Conservation (phyloP, 2,888 invertebrate genomes). For the Sarcophaga rosellei region DNA sequence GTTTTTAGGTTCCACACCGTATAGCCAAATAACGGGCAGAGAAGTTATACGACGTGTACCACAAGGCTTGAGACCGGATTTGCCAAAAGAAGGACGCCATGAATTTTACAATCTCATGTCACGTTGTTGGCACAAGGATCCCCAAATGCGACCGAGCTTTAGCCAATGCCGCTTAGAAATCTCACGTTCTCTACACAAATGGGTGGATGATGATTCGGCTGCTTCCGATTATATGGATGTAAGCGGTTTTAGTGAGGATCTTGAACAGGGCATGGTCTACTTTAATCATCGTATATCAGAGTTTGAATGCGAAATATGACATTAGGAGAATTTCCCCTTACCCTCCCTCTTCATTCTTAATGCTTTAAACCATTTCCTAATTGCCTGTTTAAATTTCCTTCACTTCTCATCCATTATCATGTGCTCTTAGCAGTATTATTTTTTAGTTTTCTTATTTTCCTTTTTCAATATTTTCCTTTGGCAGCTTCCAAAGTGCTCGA, state of each 20-base stretch:
- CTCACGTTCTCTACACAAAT: conserved; percentile 79
- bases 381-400: not conserved
- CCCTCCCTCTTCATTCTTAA: conserved; percentile 32
- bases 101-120: conserved; percentile 86
- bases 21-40: conserved; percentile 91
- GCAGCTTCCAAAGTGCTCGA: conserved; percentile 51
- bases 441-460: conserved; percentile 26
- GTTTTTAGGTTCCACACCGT: conserved; percentile 89
- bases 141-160: conserved; percentile 88
- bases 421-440: conserved; percentile 73
- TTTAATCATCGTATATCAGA: conserved; percentile 83
- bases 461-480: not conserved
- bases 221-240: conserved; percentile 81
- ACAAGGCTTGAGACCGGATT: conserved; percentile 89
- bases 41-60: conserved; percentile 91
- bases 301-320: conserved; percentile 85
- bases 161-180: conserved; percentile 83
- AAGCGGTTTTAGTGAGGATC: conserved; percentile 81
- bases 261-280: conserved; percentile 81
- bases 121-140: conserved; percentile 86
- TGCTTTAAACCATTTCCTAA: not conserved
- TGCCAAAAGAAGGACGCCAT: conserved; percentile 90
- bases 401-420: conserved; percentile 39
- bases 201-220: conserved; percentile 80
- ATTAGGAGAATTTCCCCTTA: conserved; percentile 72